A percentile compares a stretch with the other conserved stretches of the same genome.
Evolutionary conservation across 2,888 invertebrate genomes (phyloP).

Genomic region (Halictus ligatus): DNA sequence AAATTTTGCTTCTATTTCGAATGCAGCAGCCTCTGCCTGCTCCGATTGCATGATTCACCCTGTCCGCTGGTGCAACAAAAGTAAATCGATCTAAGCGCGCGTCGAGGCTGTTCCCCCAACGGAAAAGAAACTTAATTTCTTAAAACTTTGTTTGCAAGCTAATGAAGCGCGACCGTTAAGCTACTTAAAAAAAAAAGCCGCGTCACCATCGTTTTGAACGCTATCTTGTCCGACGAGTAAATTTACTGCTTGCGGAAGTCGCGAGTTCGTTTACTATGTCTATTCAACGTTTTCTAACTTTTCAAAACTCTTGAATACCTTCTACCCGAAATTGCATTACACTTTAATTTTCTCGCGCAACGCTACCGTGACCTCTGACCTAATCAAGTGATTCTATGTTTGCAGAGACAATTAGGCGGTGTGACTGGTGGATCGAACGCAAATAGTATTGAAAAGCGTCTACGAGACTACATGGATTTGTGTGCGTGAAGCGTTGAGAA

Average conservation of each 20-base stretch:
- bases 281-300: background rate
- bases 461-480: background rate
- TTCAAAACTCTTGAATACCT: background rate
- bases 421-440: constrained; percentile 9
- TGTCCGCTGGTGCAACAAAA: constrained; percentile 14
- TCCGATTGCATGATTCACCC: background rate
- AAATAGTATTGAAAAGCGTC: constrained; percentile 9
- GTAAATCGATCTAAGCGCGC: constrained; percentile 31
- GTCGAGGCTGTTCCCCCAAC: background rate
- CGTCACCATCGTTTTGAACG: background rate
- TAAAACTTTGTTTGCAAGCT: background rate
- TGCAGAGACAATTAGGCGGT: constrained; percentile 5
- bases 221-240: background rate
- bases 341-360: too few relatives aligned
- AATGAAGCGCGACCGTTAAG: background rate
- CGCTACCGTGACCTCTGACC: background rate
- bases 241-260: background rate
- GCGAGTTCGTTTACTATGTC: background rate
- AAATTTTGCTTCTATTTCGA: background rate
- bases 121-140: background rate
- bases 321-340: too few relatives aligned
- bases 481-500: background rate
- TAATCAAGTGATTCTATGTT: background rate
- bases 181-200: background rate
- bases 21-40: background rate